A percentile compares a stretch with the other conserved stretches of the same genome.
These are phyloP conservation scores for Phylloscopus collybita DNA, from an alignment of 2,797 vertebrate genomes.

Conservation along the genomic window DNA sequence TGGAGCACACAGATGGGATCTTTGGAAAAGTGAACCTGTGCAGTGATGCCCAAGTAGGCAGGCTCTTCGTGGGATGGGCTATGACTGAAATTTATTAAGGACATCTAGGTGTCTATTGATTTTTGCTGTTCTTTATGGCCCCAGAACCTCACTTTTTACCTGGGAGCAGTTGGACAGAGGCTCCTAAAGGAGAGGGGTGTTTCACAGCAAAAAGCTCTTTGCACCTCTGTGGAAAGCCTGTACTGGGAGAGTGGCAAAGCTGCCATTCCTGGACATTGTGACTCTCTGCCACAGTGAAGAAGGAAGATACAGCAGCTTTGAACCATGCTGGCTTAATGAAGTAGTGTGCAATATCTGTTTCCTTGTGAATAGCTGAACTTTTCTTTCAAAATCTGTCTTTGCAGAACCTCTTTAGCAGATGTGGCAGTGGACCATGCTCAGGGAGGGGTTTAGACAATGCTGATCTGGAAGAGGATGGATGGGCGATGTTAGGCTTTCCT, in stretches of 20 bases:
- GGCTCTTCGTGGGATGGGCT: not conserved
- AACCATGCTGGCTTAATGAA: not conserved
- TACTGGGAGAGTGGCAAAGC: not conserved
- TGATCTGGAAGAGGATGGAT: not conserved
- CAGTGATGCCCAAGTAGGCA: not conserved
- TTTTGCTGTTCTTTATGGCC: not conserved
- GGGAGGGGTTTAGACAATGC: not conserved
- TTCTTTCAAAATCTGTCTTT: not conserved
- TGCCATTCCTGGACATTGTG: rapidly evolving
- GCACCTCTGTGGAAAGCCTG: rapidly evolving
- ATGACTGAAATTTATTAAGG: not conserved
- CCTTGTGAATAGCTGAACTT: not conserved
- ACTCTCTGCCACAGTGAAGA: not conserved
- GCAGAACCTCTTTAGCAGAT: not conserved
- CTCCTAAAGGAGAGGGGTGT: rapidly evolving
- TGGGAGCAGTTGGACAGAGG: not conserved
- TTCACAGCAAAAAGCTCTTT: not conserved
- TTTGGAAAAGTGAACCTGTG: not conserved
- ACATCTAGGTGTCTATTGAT: not conserved
- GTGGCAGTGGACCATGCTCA: rapidly evolving
- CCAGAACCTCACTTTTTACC: not conserved
- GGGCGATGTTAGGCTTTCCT: rapidly evolving
- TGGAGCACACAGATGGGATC: not conserved
- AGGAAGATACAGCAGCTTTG: not conserved
- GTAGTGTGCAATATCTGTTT: not conserved